These are phyloP conservation scores for Phorcus lineatus DNA, from an alignment of 2,888 invertebrate species.

Conservation along the genomic window DNA sequence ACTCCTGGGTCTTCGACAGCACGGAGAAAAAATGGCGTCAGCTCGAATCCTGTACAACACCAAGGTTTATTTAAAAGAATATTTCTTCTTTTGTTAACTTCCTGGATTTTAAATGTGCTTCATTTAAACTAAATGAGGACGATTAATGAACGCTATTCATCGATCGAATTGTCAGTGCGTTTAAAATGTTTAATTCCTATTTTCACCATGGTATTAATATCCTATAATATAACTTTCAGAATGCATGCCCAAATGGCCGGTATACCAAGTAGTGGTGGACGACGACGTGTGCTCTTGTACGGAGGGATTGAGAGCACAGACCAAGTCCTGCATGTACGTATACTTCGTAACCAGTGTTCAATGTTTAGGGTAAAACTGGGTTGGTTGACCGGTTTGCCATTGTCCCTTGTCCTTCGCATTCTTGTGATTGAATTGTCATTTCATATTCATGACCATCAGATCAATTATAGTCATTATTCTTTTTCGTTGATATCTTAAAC, in stretches of 20 bases:
- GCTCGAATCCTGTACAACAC: constrained; percentile 44
- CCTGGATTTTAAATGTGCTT: background rate
- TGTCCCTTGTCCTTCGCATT: too few relatives aligned
- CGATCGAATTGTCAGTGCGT: too few relatives aligned
- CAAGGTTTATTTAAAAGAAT: constrained; percentile 36
- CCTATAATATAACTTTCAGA: constrained; percentile 26
- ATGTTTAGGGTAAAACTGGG: background rate
- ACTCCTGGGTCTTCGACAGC: constrained; percentile 55
- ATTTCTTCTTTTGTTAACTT: background rate
- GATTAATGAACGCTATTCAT: background rate
- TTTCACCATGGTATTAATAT: background rate
- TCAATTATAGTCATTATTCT: too few relatives aligned
- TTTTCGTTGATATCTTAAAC: too few relatives aligned
- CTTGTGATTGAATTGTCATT: too few relatives aligned
- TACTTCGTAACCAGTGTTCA: background rate
- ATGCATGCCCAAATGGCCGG: constrained; percentile 46
- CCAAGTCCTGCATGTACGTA: constrained; percentile 45
- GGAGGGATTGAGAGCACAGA: constrained; percentile 46
- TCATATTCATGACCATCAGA: too few relatives aligned
- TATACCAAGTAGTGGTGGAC: constrained; percentile 41
- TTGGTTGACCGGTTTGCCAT: too few relatives aligned
- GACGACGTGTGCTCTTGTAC: constrained; percentile 47
- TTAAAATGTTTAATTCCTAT: too few relatives aligned
- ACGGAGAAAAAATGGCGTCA: constrained; percentile 42
- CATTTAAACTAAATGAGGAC: too few relatives aligned